These are phyloP conservation scores for Hyposoter didymator DNA, from an alignment of 2,888 invertebrate species.

Conservation along the genomic window DNA sequence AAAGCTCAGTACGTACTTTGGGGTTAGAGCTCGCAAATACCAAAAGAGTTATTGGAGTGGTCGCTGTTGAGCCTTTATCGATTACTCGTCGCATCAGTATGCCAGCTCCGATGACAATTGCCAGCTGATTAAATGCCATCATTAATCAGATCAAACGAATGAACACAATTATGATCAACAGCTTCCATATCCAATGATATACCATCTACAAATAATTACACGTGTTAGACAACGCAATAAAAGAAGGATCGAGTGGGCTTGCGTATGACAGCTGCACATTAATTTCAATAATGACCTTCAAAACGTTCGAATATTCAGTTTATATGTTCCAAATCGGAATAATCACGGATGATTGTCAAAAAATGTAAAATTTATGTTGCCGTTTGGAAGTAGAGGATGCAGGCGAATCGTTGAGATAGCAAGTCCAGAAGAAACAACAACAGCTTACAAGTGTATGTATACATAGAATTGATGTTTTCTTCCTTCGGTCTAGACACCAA, in stretches of 20 bases:
- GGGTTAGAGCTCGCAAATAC: slow-evolving; percentile 56
- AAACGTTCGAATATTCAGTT: no score
- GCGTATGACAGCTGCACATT: no score
- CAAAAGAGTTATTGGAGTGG: slow-evolving; percentile 66
- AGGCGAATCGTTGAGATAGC: not conserved
- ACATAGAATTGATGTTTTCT: not conserved
- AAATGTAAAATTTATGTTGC: no score
- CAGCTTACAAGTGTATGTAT: not conserved
- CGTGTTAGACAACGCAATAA: not conserved
- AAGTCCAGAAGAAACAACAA: not conserved
- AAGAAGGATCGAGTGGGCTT: not conserved
- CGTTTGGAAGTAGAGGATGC: not conserved
- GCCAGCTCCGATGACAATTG: not conserved
- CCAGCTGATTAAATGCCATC: not conserved
- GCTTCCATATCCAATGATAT: not conserved
- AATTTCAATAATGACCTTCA: no score
- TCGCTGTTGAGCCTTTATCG: slow-evolving; percentile 36
- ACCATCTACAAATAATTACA: not conserved
- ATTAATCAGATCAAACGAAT: not conserved
- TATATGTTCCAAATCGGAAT: no score
- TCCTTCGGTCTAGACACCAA: not conserved
- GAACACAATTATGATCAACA: not conserved
- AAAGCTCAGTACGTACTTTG: slow-evolving; percentile 24
- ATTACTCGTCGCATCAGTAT: not conserved
- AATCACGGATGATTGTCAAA: no score